phyloP scores from a whole-genome alignment of 2,888 invertebrate genomes.

The Helobdella robusta region DNA sequence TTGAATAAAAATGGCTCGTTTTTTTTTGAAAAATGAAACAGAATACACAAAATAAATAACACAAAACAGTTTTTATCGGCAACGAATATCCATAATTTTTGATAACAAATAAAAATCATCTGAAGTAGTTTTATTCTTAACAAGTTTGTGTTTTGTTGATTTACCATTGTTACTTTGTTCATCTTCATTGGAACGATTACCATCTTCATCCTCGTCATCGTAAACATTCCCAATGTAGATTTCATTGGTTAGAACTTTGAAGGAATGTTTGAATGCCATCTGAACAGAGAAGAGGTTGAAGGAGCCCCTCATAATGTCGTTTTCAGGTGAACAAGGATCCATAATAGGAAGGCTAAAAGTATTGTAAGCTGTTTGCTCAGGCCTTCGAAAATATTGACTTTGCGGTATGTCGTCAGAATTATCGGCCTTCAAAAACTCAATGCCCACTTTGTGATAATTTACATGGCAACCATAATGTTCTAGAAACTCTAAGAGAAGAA shows the following conservation, averaged over 20 bases:
- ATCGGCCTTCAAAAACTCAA: constrained; percentile 46
- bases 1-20: too few species aligned
- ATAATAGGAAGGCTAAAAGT: constrained; percentile 15
- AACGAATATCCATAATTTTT: too few species aligned
- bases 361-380: not conserved
- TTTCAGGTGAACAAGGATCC: constrained; percentile 23
- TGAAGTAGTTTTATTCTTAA: too few species aligned
- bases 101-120: too few species aligned
- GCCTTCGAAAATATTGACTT: constrained; percentile 9
- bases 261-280: constrained; percentile 25
- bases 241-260: constrained; percentile 8
- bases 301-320: constrained; percentile 23
- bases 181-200: not conserved
- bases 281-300: constrained; percentile 21
- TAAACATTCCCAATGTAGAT: constrained; percentile 8
- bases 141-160: too few species aligned
- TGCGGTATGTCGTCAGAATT: not conserved
- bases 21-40: too few species aligned
- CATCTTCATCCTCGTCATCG: not conserved
- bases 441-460: constrained; percentile 79
- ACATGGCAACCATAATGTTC: constrained; percentile 93
- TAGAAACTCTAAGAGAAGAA: constrained; percentile 87
- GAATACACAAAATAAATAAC: too few species aligned
- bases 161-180: too few species aligned
- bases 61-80: too few species aligned